Percentiles rank a stretch among this genome's conserved stretches.
Conservation (phyloP, 2,888 invertebrate species). For the Dynastes maya region DNA sequence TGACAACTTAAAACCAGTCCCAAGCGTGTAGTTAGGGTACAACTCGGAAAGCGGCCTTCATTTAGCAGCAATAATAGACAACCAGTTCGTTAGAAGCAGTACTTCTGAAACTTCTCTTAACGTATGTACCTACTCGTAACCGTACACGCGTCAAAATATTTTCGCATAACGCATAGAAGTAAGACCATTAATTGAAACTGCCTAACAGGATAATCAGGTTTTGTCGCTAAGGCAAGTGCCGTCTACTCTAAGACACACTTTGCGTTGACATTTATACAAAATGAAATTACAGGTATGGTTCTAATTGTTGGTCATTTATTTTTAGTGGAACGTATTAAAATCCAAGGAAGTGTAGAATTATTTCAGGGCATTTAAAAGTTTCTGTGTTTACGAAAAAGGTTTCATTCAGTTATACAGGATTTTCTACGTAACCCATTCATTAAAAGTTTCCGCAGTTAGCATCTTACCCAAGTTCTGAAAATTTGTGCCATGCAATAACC, state of each 20-base stretch:
- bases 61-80: constrained; percentile 1
- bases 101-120: neutral
- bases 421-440: too few species aligned
- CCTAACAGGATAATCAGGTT: constrained; percentile 27
- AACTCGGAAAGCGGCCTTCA: neutral
- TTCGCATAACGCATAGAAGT: constrained; percentile 4
- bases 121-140: neutral
- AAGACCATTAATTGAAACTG: constrained; percentile 18
- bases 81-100: neutral
- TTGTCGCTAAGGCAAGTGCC: neutral
- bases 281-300: neutral
- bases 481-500: too few species aligned
- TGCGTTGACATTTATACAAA: neutral
- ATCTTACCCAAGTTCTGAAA: too few species aligned
- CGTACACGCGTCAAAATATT: constrained; percentile 5
- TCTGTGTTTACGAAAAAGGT: too few species aligned
- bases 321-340: neutral
- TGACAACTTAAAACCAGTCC: constrained; percentile 12
- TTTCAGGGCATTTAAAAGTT: too few species aligned
- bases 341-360: neutral
- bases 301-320: neutral
- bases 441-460: too few species aligned
- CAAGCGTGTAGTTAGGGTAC: neutral
- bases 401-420: too few species aligned
- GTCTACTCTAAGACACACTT: neutral